Evolutionary conservation across 2,113 vertebrate genomes (phyloP).

Genomic region (Neomonachus schauinslandi): DNA sequence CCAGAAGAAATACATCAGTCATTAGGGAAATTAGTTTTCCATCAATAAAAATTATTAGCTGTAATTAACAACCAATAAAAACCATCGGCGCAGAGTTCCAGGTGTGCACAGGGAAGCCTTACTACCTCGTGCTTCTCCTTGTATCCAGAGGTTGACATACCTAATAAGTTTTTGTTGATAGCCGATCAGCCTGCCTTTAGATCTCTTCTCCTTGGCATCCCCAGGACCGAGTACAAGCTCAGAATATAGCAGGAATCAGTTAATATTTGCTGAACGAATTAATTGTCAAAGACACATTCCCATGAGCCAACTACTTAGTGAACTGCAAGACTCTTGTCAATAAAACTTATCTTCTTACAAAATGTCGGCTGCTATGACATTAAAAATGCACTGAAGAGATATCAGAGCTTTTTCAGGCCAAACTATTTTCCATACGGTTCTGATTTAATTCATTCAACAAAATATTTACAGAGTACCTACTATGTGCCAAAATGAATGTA

Average conservation of each 20-base stretch:
- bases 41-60: constrained; percentile 13
- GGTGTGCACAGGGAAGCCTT: not conserved
- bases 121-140: not conserved
- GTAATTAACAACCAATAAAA: constrained; percentile 53
- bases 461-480: not conserved
- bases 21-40: constrained; percentile 42
- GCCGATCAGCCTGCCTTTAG: not conserved
- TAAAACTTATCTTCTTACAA: constrained; percentile 52
- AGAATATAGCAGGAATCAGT: not conserved
- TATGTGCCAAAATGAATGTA: not conserved
- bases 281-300: constrained; percentile 46
- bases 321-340: constrained; percentile 25
- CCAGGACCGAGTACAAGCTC: not conserved
- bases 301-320: constrained; percentile 47
- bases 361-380: not conserved
- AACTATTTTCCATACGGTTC: not conserved
- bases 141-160: not conserved
- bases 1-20: not conserved
- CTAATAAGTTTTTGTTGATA: not conserved
- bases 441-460: constrained; percentile 25
- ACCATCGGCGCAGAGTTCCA: not conserved
- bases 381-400: not conserved
- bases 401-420: not conserved
- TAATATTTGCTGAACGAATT: constrained; percentile 69
- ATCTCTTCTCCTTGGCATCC: not conserved